These are phyloP conservation scores for Tragelaphus imberbis DNA, from an alignment of 2,113 vertebrate species.

Conservation along the genomic window DNA sequence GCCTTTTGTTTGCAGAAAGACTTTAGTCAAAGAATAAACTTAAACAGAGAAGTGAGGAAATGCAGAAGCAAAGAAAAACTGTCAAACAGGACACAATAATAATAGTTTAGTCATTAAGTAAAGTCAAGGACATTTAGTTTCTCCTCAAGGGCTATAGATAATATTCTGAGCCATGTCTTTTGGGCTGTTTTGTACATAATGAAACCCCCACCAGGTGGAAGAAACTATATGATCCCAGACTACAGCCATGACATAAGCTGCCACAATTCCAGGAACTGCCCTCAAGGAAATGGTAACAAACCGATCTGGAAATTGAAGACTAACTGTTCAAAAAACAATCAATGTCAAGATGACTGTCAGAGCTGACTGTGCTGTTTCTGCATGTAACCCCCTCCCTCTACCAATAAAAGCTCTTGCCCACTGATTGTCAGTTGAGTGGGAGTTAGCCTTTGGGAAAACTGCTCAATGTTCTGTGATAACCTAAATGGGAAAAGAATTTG, in stretches of 20 bases:
- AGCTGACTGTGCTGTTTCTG: neutral
- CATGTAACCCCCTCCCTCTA: neutral
- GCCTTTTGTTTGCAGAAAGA: neutral
- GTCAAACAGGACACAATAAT: neutral
- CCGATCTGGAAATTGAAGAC: neutral
- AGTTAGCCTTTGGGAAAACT: neutral
- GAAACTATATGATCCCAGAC: neutral
- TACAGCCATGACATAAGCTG: neutral
- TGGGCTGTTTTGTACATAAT: neutral
- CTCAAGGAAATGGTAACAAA: neutral
- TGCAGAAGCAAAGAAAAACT: neutral
- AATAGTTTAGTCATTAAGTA: neutral
- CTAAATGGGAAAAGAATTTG: neutral
- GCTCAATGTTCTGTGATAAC: neutral
- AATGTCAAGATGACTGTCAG: neutral
- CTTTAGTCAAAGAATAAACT: neutral
- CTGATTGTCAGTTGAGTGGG: neutral
- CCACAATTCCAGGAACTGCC: neutral
- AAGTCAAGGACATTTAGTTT: neutral
- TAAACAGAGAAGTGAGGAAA: neutral
- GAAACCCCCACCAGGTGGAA: neutral
- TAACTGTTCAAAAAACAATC: neutral
- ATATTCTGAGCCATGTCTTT: neutral
- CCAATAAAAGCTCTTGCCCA: neutral
- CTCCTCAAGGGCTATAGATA: neutral